Evolutionary conservation across 2,888 invertebrate genomes (phyloP).

Genomic region (Formica aserva): DNA sequence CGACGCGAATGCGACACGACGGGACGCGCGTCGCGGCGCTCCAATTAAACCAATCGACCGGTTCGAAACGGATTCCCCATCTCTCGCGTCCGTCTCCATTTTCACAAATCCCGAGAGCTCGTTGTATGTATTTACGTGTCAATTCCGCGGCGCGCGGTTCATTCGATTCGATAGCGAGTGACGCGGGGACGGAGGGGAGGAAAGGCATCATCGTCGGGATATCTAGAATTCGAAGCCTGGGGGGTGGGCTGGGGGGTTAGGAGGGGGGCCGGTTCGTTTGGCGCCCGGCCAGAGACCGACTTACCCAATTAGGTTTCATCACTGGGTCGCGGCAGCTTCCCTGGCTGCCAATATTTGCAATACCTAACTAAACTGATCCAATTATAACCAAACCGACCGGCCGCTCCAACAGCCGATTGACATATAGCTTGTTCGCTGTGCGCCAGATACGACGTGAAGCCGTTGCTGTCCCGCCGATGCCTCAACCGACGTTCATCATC

Average conservation of each 20-base stretch:
- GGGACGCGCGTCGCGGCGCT: conserved; percentile 64
- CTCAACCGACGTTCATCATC: conserved; percentile 19
- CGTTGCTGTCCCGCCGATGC: conserved; percentile 30
- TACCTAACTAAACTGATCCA: conserved; percentile 82
- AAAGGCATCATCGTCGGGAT: conserved; percentile 62
- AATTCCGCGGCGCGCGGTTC: conserved; percentile 66
- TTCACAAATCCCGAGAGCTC: conserved; percentile 54
- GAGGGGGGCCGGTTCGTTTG: conserved; percentile 73
- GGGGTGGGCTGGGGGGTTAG: not conserved
- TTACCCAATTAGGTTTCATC: conserved; percentile 86
- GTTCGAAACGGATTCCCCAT: conserved; percentile 70
- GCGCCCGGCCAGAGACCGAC: conserved; percentile 83
- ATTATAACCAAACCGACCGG: conserved; percentile 80
- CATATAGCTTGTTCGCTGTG: conserved; percentile 62
- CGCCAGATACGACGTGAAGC: conserved; percentile 62
- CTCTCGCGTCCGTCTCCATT: conserved; percentile 65
- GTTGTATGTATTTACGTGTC: conserved; percentile 76
- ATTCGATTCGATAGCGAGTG: conserved; percentile 23
- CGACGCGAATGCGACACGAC: conserved; percentile 40
- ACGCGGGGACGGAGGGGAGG: conserved; percentile 24
- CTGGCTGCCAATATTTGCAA: conserved; percentile 85
- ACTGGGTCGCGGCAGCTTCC: conserved; percentile 82
- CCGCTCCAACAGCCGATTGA: conserved; percentile 78
- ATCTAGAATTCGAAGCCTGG: conserved; percentile 74
- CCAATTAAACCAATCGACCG: conserved; percentile 72